Conservation (phyloP, 2,797 vertebrate species). For the Brachyalestes nurse region DNA sequence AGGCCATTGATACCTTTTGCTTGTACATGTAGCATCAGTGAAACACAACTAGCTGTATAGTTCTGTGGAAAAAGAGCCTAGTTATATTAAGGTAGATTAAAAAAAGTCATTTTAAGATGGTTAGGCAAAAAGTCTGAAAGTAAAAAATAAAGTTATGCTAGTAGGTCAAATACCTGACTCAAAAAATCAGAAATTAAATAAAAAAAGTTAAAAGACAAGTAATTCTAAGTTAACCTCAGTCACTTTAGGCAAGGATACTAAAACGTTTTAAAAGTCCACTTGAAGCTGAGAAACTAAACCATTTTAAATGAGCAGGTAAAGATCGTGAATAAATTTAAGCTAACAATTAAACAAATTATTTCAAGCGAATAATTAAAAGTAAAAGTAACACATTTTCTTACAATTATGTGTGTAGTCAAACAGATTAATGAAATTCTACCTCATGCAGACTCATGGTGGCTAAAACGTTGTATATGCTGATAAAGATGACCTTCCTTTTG, state of each 20-base stretch:
- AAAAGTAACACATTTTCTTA: neutral
- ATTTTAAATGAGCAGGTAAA: too few relatives aligned
- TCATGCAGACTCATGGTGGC: neutral
- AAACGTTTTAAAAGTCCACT: too few relatives aligned
- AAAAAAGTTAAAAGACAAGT: too few relatives aligned
- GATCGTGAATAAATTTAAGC: too few relatives aligned
- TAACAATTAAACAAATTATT: neutral
- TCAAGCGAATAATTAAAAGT: neutral
- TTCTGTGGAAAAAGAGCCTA: neutral
- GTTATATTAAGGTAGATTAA: neutral
- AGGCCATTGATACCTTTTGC: neutral
- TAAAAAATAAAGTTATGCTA: too few relatives aligned
- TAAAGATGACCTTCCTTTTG: neutral
- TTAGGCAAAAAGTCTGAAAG: too few relatives aligned
- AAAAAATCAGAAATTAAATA: too few relatives aligned
- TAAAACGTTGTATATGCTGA: neutral
- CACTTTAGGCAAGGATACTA: too few relatives aligned
- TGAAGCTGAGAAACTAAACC: neutral
- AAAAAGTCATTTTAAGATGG: neutral
- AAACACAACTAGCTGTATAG: neutral
- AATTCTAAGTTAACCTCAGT: too few relatives aligned
- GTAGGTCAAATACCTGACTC: too few relatives aligned
- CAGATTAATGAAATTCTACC: neutral
- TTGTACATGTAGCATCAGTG: neutral
- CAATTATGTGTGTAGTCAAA: neutral